phyloP scores from a whole-genome alignment of 2,797 vertebrate species.

The Acanthurus leucopareius region DNA sequence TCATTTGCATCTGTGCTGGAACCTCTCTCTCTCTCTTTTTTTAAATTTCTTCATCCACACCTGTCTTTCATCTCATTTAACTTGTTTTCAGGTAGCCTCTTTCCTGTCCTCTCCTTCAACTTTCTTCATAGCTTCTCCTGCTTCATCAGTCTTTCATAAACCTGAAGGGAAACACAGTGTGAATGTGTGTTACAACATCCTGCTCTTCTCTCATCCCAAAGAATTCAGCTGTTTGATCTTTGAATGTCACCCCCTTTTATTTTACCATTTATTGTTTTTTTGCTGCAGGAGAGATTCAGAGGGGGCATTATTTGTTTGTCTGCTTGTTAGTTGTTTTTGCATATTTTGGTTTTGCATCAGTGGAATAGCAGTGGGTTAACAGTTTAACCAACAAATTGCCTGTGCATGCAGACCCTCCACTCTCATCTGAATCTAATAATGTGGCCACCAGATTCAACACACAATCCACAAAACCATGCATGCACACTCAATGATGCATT shows the following conservation, averaged over 20 bases:
- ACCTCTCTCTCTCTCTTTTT: neutral
- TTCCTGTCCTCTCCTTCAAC: neutral
- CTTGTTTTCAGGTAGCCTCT: neutral
- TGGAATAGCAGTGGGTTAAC: constrained; percentile 31
- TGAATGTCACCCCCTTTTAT: neutral
- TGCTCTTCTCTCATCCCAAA: neutral
- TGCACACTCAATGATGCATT: constrained; percentile 18
- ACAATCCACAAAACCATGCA: constrained; percentile 12
- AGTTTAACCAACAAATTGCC: constrained; percentile 45
- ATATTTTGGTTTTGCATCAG: constrained; percentile 25
- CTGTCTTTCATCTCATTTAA: neutral
- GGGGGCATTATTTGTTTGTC: neutral
- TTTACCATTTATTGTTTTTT: constrained; percentile 14
- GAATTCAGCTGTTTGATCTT: constrained; percentile 28
- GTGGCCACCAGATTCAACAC: constrained; percentile 47
- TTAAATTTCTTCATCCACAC: neutral
- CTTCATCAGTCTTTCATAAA: constrained; percentile 7
- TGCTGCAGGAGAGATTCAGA: neutral
- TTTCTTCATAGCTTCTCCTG: neutral
- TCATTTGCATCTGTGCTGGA: neutral
- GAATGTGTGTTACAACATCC: neutral
- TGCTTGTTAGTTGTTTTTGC: neutral
- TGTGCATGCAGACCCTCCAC: constrained; percentile 33
- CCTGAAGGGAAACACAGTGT: constrained; percentile 35
- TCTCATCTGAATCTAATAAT: constrained; percentile 66